Conservation (phyloP, 2,113 vertebrate genomes). For the Bostrychus sinensis region DNA sequence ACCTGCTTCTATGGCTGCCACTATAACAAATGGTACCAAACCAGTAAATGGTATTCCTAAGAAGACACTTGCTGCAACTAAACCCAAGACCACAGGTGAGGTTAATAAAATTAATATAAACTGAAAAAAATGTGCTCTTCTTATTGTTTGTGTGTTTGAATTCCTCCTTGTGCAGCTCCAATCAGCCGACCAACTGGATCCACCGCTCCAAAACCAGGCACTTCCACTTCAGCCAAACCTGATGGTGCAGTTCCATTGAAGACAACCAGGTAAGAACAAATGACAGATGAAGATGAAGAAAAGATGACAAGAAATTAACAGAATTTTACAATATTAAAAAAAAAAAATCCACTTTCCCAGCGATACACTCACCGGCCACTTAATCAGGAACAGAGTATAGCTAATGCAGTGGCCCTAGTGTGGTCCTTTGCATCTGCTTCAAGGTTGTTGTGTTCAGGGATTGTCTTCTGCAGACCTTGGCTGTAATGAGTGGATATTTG, state of each 20-base stretch:
- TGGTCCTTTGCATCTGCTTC: no score
- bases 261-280: conserved; percentile 68
- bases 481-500: no score
- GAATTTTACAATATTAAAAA: no score
- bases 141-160: background rate
- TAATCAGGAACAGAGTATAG: no score
- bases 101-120: background rate
- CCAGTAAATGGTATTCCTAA: conserved; percentile 23
- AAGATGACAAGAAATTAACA: no score
- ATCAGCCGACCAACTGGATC: conserved; percentile 44
- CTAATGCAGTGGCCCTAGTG: no score
- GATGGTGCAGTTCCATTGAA: conserved; percentile 47
- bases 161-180: conserved; percentile 21
- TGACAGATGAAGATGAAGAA: background rate
- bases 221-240: conserved; percentile 51
- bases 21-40: conserved; percentile 56
- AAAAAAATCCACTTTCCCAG: no score
- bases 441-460: no score
- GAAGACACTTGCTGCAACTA: conserved; percentile 45
- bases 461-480: no score
- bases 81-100: conserved; percentile 68
- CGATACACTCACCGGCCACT: no score
- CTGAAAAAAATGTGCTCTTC: background rate
- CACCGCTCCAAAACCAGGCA: conserved; percentile 55
- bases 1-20: conserved; percentile 29